Evolutionary conservation across 2,888 invertebrate species (phyloP), one percentile per base, ranked within the genome.

Genomic region (Dysmachus trigonus): DNA sequence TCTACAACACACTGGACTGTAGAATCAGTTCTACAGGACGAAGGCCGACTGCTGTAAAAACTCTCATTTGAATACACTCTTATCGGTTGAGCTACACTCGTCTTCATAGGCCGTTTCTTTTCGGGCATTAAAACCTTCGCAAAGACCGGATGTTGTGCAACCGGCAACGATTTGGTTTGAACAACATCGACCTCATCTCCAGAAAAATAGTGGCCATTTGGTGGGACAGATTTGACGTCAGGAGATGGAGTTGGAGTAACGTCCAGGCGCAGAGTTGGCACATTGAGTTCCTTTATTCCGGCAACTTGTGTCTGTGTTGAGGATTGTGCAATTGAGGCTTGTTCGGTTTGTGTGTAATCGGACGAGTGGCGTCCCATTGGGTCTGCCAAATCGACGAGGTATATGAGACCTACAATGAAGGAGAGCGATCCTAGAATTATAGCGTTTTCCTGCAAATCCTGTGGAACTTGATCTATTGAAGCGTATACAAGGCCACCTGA

Each of bases 361-460:
- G 87, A 72, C 38, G 47, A 71, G 33, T 81, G 82, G 10, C 86
- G 74, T 13, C 79, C 86, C 76, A 88, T 86, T 74, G 88, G 88
- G 81, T 89, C 89, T 31, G 88, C 86, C 71, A 89, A 85, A 87
- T 89, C 89, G 15, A 88, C 86, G 0, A 89, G 76, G 62, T 88
- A 88, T 41, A 89, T 41, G 41, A 89, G 74, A 8, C 88, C 88
- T 31, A 89, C 89, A 30, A 89, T 82, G 87, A 88, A 88, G 41
- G 89, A 89, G 38, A 89, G 84, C 18, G 87, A 86, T 27, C 89
- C 89, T 18, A 89, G 62, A 22, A 88, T 88, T n/a, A 89, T 87
- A 8, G 88, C 88, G 77, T 89, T 89, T 81, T 89, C 89, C 79
- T 87, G 86, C 18, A 89, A 72, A 15, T 88, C 88, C 13, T 74